A percentile compares a stretch with the other conserved stretches of the same genome.
Conservation (phyloP, 2,888 invertebrate genomes). For the Seira musarum region DNA sequence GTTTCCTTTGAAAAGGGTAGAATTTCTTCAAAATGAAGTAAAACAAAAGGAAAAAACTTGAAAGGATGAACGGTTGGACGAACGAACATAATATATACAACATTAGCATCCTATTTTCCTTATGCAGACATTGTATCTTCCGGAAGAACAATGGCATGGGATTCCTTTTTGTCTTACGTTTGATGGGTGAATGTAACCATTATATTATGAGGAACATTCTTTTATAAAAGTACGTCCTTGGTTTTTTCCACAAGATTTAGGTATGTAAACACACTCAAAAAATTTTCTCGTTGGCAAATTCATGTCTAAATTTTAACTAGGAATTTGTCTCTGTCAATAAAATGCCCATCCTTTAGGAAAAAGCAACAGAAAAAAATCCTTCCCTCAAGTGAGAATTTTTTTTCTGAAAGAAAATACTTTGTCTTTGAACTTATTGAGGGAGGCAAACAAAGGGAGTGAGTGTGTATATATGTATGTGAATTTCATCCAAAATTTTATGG, state of each 20-base stretch:
- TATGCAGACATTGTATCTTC: conserved; percentile 1
- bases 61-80: conserved; percentile 5
- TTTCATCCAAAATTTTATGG: conserved; percentile 25
- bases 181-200: not conserved
- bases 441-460: conserved; percentile 20
- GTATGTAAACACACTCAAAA: conserved; percentile 15
- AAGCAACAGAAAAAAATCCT: conserved; percentile 1
- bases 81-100: conserved; percentile 9
- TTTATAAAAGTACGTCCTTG: not conserved
- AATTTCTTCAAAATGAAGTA: not conserved
- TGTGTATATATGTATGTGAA: too few species aligned
- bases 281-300: conserved; percentile 5
- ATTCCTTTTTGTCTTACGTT: not conserved
- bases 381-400: not conserved
- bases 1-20: too few species aligned
- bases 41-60: not conserved
- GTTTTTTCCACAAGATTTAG: conserved; percentile 2
- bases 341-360: conserved; percentile 1
- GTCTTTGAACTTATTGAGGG: conserved; percentile 4
- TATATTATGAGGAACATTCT: not conserved
- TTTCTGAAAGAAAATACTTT: not conserved
- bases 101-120: conserved; percentile 7
- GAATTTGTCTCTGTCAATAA: conserved; percentile 51
- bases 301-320: conserved; percentile 24
- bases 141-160: not conserved